phyloP scores from a whole-genome alignment of 2,888 invertebrate genomes.

The Caradrina kadenii region DNA sequence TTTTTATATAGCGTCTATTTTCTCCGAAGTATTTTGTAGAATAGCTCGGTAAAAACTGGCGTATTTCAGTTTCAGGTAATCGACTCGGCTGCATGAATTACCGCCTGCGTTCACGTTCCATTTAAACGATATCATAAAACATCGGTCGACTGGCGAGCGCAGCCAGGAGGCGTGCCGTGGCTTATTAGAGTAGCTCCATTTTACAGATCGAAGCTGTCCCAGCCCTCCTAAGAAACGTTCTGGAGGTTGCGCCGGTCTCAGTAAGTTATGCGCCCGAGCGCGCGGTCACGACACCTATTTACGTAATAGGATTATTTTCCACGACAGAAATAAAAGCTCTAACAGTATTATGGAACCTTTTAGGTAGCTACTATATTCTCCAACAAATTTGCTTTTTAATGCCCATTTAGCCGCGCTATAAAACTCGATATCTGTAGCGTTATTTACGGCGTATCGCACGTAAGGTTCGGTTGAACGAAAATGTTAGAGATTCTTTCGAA shows the following conservation, averaged over 20 bases:
- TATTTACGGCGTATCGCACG: conserved; percentile 65
- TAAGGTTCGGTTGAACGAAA: conserved; percentile 57
- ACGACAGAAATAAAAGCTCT: conserved; percentile 28
- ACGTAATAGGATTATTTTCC: conserved; percentile 55
- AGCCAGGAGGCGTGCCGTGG: conserved; percentile 51
- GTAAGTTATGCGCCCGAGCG: conserved; percentile 49
- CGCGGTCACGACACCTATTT: conserved; percentile 49
- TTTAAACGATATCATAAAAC: conserved; percentile 62
- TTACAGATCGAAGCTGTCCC: conserved; percentile 38
- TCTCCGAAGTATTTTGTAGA: conserved; percentile 11
- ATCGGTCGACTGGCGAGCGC: conserved; percentile 32
- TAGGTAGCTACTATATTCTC: conserved; percentile 32
- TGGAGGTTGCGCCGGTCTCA: conserved; percentile 11
- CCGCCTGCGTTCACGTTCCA: conserved; percentile 48
- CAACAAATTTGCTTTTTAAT: conserved; percentile 58
- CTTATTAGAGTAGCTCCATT: conserved; percentile 51
- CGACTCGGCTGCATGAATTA: conserved; percentile 52
- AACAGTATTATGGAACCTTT: conserved; percentile 32
- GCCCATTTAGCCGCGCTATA: conserved; percentile 63
- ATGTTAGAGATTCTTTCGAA: conserved; percentile 65
- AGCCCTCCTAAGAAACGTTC: conserved; percentile 34
- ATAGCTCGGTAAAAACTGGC: conserved; percentile 21
- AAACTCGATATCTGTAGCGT: conserved; percentile 62
- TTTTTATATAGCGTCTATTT: conserved; percentile 11
- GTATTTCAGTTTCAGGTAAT: conserved; percentile 41